phyloP scores from a whole-genome alignment of 2,888 invertebrate genomes.

The Amphipyra tragopoginis region DNA sequence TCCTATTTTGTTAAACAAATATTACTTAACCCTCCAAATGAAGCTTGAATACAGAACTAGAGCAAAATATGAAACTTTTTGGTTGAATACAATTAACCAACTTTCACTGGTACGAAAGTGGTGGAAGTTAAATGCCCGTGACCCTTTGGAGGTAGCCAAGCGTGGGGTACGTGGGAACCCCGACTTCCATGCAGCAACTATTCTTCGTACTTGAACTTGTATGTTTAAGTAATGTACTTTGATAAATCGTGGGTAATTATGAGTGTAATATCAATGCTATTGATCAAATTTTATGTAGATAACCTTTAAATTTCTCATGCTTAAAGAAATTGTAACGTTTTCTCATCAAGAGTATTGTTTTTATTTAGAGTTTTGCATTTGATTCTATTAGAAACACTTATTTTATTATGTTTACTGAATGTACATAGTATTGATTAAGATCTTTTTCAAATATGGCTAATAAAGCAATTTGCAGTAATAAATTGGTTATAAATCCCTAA shows the following conservation, averaged over 20 bases:
- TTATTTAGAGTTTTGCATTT: constrained; percentile 2
- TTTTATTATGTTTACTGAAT: too few relatives aligned
- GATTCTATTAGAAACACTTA: too few relatives aligned
- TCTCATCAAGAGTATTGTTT: not conserved
- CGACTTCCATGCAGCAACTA: constrained; percentile 11
- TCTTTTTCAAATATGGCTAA: too few relatives aligned
- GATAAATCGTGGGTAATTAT: constrained; percentile 46
- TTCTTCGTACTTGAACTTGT: constrained; percentile 29
- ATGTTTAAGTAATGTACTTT: constrained; percentile 22
- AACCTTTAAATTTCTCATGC: constrained; percentile 2
- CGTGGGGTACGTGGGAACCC: constrained; percentile 55
- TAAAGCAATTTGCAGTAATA: constrained; percentile 2
- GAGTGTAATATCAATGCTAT: constrained; percentile 16
- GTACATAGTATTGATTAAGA: too few relatives aligned
- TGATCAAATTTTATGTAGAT: constrained; percentile 28
- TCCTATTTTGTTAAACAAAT: constrained; percentile 31
- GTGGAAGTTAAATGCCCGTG: constrained; percentile 54
- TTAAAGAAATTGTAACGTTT: constrained; percentile 8
- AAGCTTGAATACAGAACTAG: constrained; percentile 47
- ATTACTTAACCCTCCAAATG: constrained; percentile 56
- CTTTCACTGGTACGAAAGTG: constrained; percentile 53
- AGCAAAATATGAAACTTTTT: constrained; percentile 57
- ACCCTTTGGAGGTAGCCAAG: constrained; percentile 45
- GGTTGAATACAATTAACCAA: constrained; percentile 54
- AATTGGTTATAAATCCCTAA: constrained; percentile 12